These are phyloP conservation scores for Chaetogeoica ovagalla DNA, from an alignment of 2,888 invertebrate genomes.

Conservation along the genomic window DNA sequence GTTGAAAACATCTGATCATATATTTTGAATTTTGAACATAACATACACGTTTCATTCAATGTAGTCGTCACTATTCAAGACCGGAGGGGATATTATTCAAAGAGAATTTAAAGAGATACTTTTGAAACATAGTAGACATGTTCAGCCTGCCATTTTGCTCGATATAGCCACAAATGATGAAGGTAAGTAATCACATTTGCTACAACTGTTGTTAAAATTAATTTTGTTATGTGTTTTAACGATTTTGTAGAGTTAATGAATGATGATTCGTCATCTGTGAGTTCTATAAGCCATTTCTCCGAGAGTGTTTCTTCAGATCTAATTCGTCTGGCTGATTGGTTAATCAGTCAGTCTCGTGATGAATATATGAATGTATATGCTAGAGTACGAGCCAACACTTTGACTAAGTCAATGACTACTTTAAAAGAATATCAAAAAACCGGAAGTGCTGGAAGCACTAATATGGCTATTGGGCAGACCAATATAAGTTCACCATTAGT, in stretches of 20 bases:
- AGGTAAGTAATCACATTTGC: slow-evolving; percentile 62
- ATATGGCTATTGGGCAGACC: slow-evolving; percentile 54
- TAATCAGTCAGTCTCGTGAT: slow-evolving; percentile 74
- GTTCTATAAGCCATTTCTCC: slow-evolving; percentile 70
- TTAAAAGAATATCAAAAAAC: slow-evolving; percentile 80
- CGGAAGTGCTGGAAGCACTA: slow-evolving; percentile 63
- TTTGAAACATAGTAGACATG: slow-evolving; percentile 80
- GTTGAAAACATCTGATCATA: slow-evolving; percentile 58
- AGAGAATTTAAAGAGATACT: slow-evolving; percentile 85
- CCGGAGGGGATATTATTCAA: slow-evolving; percentile 83
- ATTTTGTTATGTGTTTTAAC: slow-evolving; percentile 5
- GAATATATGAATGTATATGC: slow-evolving; percentile 78
- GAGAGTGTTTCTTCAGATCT: slow-evolving; percentile 72
- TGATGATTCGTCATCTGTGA: slow-evolving; percentile 64
- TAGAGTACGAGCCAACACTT: slow-evolving; percentile 74
- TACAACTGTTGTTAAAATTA: background rate
- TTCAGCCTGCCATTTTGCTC: slow-evolving; percentile 83
- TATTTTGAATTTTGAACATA: background rate
- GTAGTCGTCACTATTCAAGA: slow-evolving; percentile 73
- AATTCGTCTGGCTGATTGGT: slow-evolving; percentile 81
- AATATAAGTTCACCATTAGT: slow-evolving; percentile 56
- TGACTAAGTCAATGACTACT: slow-evolving; percentile 74
- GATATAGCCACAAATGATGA: slow-evolving; percentile 86
- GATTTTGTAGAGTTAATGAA: slow-evolving; percentile 56
- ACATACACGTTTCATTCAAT: slow-evolving; percentile 56